Base-by-base conservation (phyloP, 2,888 invertebrate genomes). In the Drosophila suboccidentalis region DNA sequence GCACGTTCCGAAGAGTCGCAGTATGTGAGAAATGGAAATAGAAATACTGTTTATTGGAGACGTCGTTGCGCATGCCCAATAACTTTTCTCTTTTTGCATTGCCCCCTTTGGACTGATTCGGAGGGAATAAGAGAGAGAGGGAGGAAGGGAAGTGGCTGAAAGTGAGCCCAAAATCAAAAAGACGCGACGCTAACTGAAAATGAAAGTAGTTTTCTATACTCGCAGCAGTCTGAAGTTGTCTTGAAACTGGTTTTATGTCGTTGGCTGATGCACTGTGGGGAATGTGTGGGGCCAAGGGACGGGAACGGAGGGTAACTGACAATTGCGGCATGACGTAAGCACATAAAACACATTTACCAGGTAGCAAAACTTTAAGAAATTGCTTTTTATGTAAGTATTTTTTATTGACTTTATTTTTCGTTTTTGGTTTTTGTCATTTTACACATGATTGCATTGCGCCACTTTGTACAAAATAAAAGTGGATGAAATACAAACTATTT, bases 21-120 rank as follows among this genome's bases (percentile, higher is more conserved):
- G 32, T 36, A 29, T 49, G 34, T 39, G n/a, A 62, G 51, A 44
- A 19, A 60, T 79, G 61, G 15, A 50, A 19, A 60, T 79, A 63
- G 15, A 50, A 50, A 63, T 47, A 50, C 61, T 68, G 29, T 46
- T 22, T 47, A 26, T 66, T 55, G 54, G 49, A 51, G 41, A 53
- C 46, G 38, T 53, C 49, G 82, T 47, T 80, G 80, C 82, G 84
- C 86, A 86, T 80, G 80, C 84, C 39, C 68, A 80, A 84, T 75
- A 65, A 70, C 55, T 69, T 62, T 70, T 78, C 22, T 63, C 70
- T 72, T 60, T 58, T 26, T n/a, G 15, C 15, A 10, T 39, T 29
- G 39, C 32, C n/a, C 34, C 2, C 15, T 19, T n/a, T 43, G 43
- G 11, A 43, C 10, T 19, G 19, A 10, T 10, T 4, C 36, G 38